phyloP scores from a whole-genome alignment of 2,113 vertebrate species.

The Phainopepla nitens region DNA sequence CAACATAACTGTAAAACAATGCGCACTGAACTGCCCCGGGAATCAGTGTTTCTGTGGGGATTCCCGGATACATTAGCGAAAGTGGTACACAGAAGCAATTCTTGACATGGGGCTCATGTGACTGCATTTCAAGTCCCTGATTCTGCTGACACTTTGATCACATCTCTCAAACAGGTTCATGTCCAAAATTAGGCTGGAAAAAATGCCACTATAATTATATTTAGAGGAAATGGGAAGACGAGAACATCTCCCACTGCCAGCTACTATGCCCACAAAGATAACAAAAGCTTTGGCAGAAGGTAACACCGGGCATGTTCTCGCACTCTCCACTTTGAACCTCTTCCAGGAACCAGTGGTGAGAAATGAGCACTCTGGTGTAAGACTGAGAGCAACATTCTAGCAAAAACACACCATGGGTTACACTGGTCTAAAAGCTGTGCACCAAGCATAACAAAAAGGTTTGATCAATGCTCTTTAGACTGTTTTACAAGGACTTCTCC shows the following conservation, averaged over 20 bases:
- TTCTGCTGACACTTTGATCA: not conserved
- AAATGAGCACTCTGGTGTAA: not conserved
- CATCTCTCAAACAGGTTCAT: not conserved
- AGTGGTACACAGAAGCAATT: not conserved
- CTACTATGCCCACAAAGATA: not conserved
- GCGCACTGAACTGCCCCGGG: not conserved
- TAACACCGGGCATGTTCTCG: not conserved
- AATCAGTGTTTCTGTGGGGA: not conserved
- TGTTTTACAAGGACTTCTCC: not conserved
- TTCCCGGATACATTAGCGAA: not conserved
- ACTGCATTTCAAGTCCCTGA: not conserved
- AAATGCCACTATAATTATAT: not conserved
- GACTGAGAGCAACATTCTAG: not conserved
- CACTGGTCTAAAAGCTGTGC: not conserved
- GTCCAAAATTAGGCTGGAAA: conserved; percentile 48
- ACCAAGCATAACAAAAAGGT: not conserved
- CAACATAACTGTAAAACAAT: rapidly evolving
- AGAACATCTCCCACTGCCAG: not conserved
- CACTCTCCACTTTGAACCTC: not conserved
- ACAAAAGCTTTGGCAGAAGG: conserved; percentile 20
- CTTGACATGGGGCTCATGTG: not conserved
- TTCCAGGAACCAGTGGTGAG: not conserved
- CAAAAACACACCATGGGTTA: not conserved
- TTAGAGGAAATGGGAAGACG: conserved; percentile 4
- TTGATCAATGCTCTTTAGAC: not conserved